Conservation (phyloP, 2,888 invertebrate species). For the Macrosoma leucophasiata region DNA sequence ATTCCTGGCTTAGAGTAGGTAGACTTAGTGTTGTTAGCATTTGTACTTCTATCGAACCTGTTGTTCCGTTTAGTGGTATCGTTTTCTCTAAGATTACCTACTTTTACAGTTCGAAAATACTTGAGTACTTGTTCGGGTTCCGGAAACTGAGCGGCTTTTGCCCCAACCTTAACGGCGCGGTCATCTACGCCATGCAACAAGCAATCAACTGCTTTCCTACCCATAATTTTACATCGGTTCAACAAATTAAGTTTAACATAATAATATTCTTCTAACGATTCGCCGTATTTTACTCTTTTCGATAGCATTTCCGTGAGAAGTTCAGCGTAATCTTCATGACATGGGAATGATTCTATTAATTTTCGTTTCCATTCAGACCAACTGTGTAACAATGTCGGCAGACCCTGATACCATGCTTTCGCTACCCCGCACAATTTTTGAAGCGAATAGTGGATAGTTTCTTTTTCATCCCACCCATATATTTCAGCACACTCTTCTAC, state of each 20-base stretch:
- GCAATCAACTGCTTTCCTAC: slow-evolving; percentile 17
- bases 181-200: slow-evolving; percentile 17
- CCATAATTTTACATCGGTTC: slow-evolving; percentile 16
- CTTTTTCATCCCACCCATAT: slow-evolving; percentile 3
- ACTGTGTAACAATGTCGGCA: slow-evolving; percentile 13
- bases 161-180: slow-evolving; percentile 12
- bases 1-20: too few relatives aligned
- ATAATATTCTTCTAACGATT: slow-evolving; percentile 19
- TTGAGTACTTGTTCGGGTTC: slow-evolving; percentile 13
- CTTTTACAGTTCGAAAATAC: slow-evolving; percentile 14
- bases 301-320: slow-evolving; percentile 12
- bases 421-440: too few relatives aligned
- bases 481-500: slow-evolving; percentile 5
- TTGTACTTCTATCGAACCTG: too few relatives aligned
- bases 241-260: slow-evolving; percentile 14
- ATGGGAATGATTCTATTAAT: slow-evolving; percentile 16
- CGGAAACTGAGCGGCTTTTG: slow-evolving; percentile 13
- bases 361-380: slow-evolving; percentile 20
- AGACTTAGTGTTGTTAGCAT: too few relatives aligned
- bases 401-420: slow-evolving; percentile 20
- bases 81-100: too few relatives aligned
- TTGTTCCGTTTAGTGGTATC: too few relatives aligned
- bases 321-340: slow-evolving; percentile 16
- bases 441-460: too few relatives aligned
- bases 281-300: slow-evolving; percentile 13